Evolutionary conservation across 2,797 vertebrate genomes (phyloP), one percentile per base, ranked within the genome.

Genomic region (Eupleurogrammus muticus): DNA sequence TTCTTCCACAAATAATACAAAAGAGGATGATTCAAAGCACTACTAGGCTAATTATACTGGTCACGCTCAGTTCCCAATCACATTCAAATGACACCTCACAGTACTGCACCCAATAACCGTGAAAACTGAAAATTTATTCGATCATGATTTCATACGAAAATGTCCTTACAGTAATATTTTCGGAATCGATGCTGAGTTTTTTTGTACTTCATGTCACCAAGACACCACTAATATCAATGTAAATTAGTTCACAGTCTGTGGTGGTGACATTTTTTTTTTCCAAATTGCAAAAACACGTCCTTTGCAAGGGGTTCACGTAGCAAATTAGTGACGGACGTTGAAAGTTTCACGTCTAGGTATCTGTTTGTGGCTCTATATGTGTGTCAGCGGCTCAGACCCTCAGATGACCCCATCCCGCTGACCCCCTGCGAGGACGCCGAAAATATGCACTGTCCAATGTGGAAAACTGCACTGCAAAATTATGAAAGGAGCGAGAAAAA

Each of bases 161-260:
- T 11, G 42, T 88, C 81, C 90, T 90, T 91, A 75, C 62, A 70
- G 71, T 49, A 51, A 65, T 13, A 44, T 2, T 51, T 3, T 56
- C 19, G n/a, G 49, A 70, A 28, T 59, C 42, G 54, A 28, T 69
- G 46, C n/a, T 34, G 10, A 42, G 49, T 66, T 73, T 64, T n/a
- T 47, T 76, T 75, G 54, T 51, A 69, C 50, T 71, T 70, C 4
- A 65, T 40, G 20, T 64, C 68, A 69, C 38, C 34, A 53, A 62
- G 80, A 55, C 36, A 11, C 21, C n/a, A 40, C 20, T 5, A 21
- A 75, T 23, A 17, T 32, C 48, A 36, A 36, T 36, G 9, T 8
- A 36, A 36, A 36, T 64, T 24, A 20, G 23, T 20, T 23, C 34
- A 9, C 34, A 7, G 0, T 71, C n/a, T 72, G 34, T 52, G 28